These are phyloP conservation scores for Arge pagana DNA, from an alignment of 2,888 invertebrate species.

Conservation along the genomic window DNA sequence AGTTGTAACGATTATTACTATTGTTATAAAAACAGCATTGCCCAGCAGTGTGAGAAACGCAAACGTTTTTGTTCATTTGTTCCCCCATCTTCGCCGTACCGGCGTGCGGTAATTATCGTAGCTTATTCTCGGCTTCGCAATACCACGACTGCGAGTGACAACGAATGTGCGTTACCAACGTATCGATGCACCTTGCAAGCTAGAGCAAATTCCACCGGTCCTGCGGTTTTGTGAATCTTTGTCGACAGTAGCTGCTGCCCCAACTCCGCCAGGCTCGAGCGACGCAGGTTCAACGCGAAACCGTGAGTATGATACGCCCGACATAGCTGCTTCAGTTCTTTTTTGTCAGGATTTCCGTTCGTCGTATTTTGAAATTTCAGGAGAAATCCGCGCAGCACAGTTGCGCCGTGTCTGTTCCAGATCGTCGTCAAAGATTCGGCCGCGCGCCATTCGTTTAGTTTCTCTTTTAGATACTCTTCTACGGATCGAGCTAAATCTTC, in stretches of 20 bases:
- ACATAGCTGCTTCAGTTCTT: conserved; percentile 48
- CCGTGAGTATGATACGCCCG: conserved; percentile 53
- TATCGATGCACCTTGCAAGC: conserved; percentile 47
- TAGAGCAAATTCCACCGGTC: conserved; percentile 52
- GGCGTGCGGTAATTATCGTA: too few species aligned
- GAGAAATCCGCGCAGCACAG: conserved; percentile 44
- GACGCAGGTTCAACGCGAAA: conserved; percentile 48
- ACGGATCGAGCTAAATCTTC: conserved; percentile 35
- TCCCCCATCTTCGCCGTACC: too few species aligned
- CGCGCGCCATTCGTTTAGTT: conserved; percentile 47
- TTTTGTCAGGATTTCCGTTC: conserved; percentile 44
- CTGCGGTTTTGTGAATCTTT: conserved; percentile 47
- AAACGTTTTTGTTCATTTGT: conserved; percentile 1
- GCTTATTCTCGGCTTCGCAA: conserved; percentile 46
- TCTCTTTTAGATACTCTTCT: conserved; percentile 45
- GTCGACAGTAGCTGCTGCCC: conserved; percentile 45
- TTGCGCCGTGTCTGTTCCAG: conserved; percentile 50
- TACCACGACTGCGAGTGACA: conserved; percentile 49
- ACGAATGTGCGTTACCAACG: conserved; percentile 48
- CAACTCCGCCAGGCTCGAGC: conserved; percentile 41
- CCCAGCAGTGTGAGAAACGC: conserved; percentile 43
- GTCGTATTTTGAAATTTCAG: conserved; percentile 35
- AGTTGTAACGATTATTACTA: conserved; percentile 43
- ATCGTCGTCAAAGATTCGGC: conserved; percentile 44
- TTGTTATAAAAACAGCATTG: conserved; percentile 49